phyloP scores from a whole-genome alignment of 2,113 vertebrate species.

The Crotalus tigris region DNA sequence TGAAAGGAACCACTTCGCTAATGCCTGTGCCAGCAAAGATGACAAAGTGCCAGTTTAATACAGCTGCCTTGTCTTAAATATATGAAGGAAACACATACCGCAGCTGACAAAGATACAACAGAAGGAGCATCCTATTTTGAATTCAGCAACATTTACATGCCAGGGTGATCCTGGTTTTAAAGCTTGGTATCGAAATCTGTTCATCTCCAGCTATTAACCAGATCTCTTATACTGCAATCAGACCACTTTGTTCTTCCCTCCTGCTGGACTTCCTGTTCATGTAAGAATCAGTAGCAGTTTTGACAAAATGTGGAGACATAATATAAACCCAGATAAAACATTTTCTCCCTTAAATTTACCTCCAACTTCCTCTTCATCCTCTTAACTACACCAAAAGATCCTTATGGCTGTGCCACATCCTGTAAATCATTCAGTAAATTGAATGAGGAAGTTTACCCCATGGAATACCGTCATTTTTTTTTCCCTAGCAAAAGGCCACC shows the following conservation, averaged over 20 bases:
- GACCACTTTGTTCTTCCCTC: not conserved
- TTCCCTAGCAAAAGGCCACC: not conserved
- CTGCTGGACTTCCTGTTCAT: not conserved
- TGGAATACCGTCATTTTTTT: not conserved
- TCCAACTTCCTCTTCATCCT: not conserved
- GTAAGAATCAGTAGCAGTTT: not conserved
- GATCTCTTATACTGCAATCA: not conserved
- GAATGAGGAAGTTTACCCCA: not conserved
- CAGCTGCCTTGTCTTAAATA: conserved; percentile 35
- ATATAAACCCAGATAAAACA: not conserved
- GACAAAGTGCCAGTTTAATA: conserved; percentile 32
- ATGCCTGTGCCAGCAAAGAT: conserved; percentile 28
- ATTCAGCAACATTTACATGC: not conserved
- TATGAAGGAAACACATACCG: not conserved
- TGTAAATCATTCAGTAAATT: not conserved
- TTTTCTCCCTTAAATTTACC: not conserved
- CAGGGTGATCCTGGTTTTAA: not conserved
- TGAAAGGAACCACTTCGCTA: not conserved
- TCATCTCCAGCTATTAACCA: not conserved
- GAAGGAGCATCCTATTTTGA: not conserved
- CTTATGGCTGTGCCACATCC: not conserved
- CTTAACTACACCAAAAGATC: not conserved
- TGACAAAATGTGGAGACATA: not conserved
- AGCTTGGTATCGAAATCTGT: not conserved
- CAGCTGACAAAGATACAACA: not conserved